A percentile compares a stretch with the other conserved stretches of the same genome.
phyloP scores from a whole-genome alignment of 2,113 vertebrate genomes.

The Grus americana region DNA sequence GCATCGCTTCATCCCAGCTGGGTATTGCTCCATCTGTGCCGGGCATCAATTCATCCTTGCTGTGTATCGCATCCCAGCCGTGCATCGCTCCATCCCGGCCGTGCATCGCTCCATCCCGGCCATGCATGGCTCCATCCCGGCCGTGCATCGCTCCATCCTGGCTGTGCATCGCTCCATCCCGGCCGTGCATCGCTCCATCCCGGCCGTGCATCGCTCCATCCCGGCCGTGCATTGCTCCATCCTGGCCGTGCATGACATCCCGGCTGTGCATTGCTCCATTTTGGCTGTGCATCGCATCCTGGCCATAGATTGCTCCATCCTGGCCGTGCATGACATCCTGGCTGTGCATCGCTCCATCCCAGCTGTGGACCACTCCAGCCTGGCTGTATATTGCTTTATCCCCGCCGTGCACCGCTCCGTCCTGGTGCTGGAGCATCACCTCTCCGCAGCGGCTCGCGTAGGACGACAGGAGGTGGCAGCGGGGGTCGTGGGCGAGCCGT shows the following conservation, averaged over 20 bases:
- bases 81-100: rapidly evolving
- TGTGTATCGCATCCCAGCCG: rapidly evolving
- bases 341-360: not conserved
- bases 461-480: not conserved
- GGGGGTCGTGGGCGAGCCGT: rapidly evolving
- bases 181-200: rapidly evolving
- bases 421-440: not conserved
- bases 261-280: rapidly evolving
- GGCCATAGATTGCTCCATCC: no score
- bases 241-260: rapidly evolving
- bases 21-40: not conserved
- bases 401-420: rapidly evolving
- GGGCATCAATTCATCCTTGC: not conserved
- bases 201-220: rapidly evolving
- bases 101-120: rapidly evolving
- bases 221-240: not conserved
- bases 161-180: not conserved
- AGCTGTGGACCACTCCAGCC: not conserved
- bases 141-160: rapidly evolving
- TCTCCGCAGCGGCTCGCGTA: rapidly evolving
- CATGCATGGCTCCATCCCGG: rapidly evolving
- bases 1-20: not conserved
- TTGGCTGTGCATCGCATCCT: rapidly evolving
- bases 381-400: not conserved
- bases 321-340: rapidly evolving